Percentiles rank a stretch among this genome's conserved stretches.
Evolutionary conservation across 1,140 invertebrate genomes (phyloP).

Genomic region (Proctacanthus coquilletti): DNA sequence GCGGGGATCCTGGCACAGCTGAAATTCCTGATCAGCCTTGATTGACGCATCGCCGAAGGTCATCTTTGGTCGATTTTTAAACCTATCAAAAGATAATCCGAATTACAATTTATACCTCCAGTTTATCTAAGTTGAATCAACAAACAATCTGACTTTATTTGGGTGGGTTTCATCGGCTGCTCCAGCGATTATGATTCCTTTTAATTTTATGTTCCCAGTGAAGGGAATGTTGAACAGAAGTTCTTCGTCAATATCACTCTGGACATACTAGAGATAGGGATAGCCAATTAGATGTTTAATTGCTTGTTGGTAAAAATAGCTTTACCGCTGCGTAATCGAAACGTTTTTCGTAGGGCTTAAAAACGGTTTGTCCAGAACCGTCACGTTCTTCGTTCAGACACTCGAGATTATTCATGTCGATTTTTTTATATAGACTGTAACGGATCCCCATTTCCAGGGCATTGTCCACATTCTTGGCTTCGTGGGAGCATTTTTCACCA

Average conservation of each 20-base stretch:
- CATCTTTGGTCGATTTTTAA: slow-evolving; percentile 85
- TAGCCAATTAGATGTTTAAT: slow-evolving; percentile 5
- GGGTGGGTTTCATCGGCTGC: slow-evolving; percentile 74
- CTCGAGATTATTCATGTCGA: slow-evolving; percentile 74
- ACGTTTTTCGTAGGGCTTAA: slow-evolving; percentile 84
- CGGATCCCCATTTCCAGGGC: slow-evolving; percentile 62
- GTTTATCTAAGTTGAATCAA: slow-evolving; percentile 10
- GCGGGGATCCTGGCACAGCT: slow-evolving; percentile 58
- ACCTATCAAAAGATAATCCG: slow-evolving; percentile 38
- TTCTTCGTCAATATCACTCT: slow-evolving; percentile 90
- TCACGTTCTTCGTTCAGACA: slow-evolving; percentile 82
- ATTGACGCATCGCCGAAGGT: slow-evolving; percentile 71
- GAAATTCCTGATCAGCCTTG: slow-evolving; percentile 80
- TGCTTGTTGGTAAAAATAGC: slow-evolving; percentile 4
- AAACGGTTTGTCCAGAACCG: slow-evolving; percentile 72
- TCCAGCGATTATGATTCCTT: slow-evolving; percentile 81
- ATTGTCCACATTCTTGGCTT: slow-evolving; percentile 33
- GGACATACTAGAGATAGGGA: slow-evolving; percentile 65
- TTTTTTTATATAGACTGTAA: slow-evolving; percentile 80
- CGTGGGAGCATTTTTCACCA: slow-evolving; percentile 18
- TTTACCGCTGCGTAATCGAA: slow-evolving; percentile 38
- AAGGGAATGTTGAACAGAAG: slow-evolving; percentile 92
- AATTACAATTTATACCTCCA: neutral
- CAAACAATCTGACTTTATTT: slow-evolving; percentile 72
- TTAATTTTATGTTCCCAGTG: slow-evolving; percentile 86